Conservation (phyloP, 2,888 invertebrate genomes). For the Gisinianus flammeolus region DNA sequence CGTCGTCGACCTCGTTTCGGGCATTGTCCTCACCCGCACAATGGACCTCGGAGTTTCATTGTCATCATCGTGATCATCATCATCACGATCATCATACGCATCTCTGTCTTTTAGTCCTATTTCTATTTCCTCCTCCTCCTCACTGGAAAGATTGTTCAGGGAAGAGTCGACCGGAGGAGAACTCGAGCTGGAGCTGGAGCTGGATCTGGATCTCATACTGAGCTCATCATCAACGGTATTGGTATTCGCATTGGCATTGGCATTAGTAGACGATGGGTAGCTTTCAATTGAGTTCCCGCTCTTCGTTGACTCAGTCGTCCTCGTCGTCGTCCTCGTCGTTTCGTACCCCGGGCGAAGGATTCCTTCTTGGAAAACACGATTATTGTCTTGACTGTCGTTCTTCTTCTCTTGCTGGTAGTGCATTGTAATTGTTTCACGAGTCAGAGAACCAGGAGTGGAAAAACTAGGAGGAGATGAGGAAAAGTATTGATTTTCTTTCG, state of each 20-base stretch:
- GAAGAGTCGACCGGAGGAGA: too few species aligned
- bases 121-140: not conserved
- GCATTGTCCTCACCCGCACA: slow-evolving; percentile 29
- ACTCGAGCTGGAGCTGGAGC: too few species aligned
- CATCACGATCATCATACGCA: slow-evolving; percentile 15
- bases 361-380: slow-evolving; percentile 28
- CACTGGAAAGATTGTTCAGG: slow-evolving; percentile 2
- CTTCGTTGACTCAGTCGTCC: not conserved
- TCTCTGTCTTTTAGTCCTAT: slow-evolving; percentile 15
- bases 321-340: not conserved
- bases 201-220: slow-evolving; percentile 24
- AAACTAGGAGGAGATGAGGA: slow-evolving; percentile 24
- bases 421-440: slow-evolving; percentile 35
- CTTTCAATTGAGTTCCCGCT: slow-evolving; percentile 28
- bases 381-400: slow-evolving; percentile 27
- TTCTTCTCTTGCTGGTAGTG: not conserved
- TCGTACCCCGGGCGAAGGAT: slow-evolving; percentile 31
- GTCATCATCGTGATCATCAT: slow-evolving; percentile 19
- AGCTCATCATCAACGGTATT: slow-evolving; percentile 38
- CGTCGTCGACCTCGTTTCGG: slow-evolving; percentile 8
- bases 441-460: slow-evolving; percentile 18
- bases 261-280: slow-evolving; percentile 8
- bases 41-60: slow-evolving; percentile 32
- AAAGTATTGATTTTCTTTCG: slow-evolving; percentile 32
- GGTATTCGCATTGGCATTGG: too few species aligned